Percentiles rank a stretch among this genome's conserved stretches.
phyloP scores from a whole-genome alignment of 2,113 vertebrate species.

The Ammospiza caudacuta region DNA sequence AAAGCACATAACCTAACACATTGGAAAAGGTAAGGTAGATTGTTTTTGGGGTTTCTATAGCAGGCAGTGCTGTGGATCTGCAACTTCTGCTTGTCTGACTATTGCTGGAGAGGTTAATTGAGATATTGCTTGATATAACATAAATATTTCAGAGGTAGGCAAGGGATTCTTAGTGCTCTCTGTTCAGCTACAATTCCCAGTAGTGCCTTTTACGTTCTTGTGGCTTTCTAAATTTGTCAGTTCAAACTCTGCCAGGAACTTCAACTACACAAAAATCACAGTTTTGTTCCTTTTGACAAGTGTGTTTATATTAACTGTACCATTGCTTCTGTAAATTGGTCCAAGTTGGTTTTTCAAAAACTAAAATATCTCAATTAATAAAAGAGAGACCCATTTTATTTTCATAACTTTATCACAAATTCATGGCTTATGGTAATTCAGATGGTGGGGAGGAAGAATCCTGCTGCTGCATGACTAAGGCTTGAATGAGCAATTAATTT shows the following conservation, averaged over 20 bases:
- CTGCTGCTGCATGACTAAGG: neutral
- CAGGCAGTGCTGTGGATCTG: neutral
- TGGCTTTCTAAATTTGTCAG: constrained; percentile 19
- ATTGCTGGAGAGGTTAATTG: neutral
- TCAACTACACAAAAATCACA: neutral
- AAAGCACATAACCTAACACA: neutral
- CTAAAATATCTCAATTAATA: neutral
- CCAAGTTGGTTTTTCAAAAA: neutral
- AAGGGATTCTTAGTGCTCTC: neutral
- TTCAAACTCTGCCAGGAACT: neutral
- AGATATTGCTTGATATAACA: neutral
- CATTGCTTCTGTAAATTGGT: neutral
- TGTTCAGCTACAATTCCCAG: constrained; percentile 9
- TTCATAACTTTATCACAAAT: neutral
- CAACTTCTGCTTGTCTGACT: neutral
- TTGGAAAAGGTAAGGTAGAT: neutral
- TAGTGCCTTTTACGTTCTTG: constrained; percentile 8
- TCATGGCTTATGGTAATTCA: neutral
- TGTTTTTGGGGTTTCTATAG: neutral
- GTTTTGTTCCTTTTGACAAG: neutral
- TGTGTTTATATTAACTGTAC: neutral
- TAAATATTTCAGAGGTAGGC: constrained; percentile 11
- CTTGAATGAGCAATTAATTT: neutral
- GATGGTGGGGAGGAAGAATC: neutral
- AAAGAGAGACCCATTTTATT: neutral